Evolutionary conservation across 2,888 invertebrate genomes (phyloP), one percentile per base, ranked within the genome.

Genomic region (Hirtodrosophila cameraria): DNA sequence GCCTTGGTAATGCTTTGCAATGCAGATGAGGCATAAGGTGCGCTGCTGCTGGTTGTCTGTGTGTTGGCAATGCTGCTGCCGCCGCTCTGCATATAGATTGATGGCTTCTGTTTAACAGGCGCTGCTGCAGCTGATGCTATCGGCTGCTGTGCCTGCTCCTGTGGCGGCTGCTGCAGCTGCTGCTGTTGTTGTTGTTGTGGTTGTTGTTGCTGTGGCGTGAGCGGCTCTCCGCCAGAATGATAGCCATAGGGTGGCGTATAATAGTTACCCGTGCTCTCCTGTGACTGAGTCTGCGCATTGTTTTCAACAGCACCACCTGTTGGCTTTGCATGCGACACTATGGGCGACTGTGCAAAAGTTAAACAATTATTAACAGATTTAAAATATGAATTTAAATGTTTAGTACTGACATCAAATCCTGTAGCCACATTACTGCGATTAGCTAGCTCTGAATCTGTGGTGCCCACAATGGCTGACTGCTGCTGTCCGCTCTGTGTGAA

Each of bases 31-130:
- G 88, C 84, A 55, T 89, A 88, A 0, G 75, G 80, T 5, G 73
- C 82, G 5, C 81, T 88, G 49, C 91, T 90, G 20, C 84, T 89
- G 2, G 90, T 90, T 0, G 90, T 90, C 53, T 89, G 80, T 0
- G 91, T 90, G n/a, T 71, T 81, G 15, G 88, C 88, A n/a, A 85
- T 86, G 50, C 84, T 83, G 31, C 66, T 75, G 25, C 77, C 83
- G 3, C 90, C 89, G 62, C 90, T 90, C 59, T 90, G 90, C 70
- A 90, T 90, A 59, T 91, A 91, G 31, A 83, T 89, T 9, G 88
- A 74, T 0, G 85, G 67, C 54, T 78, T 81, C 4, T 46, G 62
- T 11, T 20, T 31, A 2, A 3, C n/a, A 8, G 43, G 4, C 36
- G 39, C 20, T 3, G 48, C 9, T 23, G 15, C 49, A 8, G 31